Evolutionary conservation across 2,113 vertebrate genomes (phyloP).

Genomic region (Galeopterus variegatus): DNA sequence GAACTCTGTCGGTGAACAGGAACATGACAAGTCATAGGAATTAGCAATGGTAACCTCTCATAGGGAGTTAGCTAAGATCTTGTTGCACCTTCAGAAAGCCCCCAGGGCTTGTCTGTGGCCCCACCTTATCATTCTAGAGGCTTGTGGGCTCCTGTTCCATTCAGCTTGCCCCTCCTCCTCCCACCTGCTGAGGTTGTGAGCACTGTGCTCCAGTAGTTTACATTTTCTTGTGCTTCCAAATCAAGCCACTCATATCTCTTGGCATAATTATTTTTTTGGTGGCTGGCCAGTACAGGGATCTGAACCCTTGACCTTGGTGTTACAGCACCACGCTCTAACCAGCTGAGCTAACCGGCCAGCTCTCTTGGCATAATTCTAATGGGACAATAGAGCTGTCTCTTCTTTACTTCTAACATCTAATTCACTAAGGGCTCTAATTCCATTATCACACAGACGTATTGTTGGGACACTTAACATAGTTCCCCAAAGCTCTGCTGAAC

Average conservation of each 20-base stretch:
- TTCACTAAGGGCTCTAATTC: background rate
- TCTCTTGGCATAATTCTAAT: background rate
- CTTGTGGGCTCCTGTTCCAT: background rate
- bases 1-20: background rate
- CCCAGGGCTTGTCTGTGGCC: background rate
- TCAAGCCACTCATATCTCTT: background rate
- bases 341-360: no score
- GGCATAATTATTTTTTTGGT: no score
- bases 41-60: background rate
- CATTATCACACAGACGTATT: background rate
- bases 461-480: background rate
- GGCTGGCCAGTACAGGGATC: no score
- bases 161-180: background rate
- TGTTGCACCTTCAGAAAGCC: background rate
- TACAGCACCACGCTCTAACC: no score
- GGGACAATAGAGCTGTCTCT: rapidly evolving
- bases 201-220: background rate
- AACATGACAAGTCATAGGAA: background rate
- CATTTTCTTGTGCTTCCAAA: background rate
- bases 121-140: background rate
- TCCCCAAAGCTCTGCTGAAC: background rate
- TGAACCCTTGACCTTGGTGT: no score
- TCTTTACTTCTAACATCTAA: background rate
- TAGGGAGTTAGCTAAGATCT: background rate
- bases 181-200: rapidly evolving